phyloP scores from a whole-genome alignment of 2,888 invertebrate genomes.

The Orthosia gracilis region DNA sequence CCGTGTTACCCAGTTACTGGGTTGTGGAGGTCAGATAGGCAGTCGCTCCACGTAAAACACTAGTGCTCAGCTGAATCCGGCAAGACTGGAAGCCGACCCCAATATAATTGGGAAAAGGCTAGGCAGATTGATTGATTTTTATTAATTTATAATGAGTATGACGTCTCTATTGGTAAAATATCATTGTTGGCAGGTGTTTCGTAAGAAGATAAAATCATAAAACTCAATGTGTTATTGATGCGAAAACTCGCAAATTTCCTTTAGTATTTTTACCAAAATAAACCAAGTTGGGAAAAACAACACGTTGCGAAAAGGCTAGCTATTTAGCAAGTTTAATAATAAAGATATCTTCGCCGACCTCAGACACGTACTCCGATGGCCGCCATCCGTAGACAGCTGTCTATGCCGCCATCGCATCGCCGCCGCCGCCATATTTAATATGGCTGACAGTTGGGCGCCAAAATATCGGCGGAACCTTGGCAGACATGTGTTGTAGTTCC shows the following conservation, averaged over 20 bases:
- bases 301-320: not conserved
- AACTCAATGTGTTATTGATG: not conserved
- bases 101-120: too few relatives aligned
- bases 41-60: too few relatives aligned
- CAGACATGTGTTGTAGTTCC: constrained; percentile 36
- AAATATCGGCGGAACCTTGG: constrained; percentile 40
- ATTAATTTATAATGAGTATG: too few relatives aligned
- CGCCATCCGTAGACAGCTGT: too few relatives aligned
- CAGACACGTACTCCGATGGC: constrained; percentile 38
- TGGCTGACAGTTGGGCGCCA: constrained; percentile 40
- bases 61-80: too few relatives aligned
- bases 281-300: not conserved
- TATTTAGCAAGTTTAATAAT: constrained; percentile 31
- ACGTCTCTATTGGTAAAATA: too few relatives aligned
- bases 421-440: constrained; percentile 49
- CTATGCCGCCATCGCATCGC: constrained; percentile 26
- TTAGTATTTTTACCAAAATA: not conserved
- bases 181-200: too few relatives aligned
- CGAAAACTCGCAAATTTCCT: not conserved
- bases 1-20: too few relatives aligned
- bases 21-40: too few relatives aligned
- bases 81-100: too few relatives aligned
- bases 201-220: too few relatives aligned
- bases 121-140: too few relatives aligned
- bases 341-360: constrained; percentile 16